phyloP scores from a whole-genome alignment of 2,797 vertebrate genomes.

The Falco naumanni region DNA sequence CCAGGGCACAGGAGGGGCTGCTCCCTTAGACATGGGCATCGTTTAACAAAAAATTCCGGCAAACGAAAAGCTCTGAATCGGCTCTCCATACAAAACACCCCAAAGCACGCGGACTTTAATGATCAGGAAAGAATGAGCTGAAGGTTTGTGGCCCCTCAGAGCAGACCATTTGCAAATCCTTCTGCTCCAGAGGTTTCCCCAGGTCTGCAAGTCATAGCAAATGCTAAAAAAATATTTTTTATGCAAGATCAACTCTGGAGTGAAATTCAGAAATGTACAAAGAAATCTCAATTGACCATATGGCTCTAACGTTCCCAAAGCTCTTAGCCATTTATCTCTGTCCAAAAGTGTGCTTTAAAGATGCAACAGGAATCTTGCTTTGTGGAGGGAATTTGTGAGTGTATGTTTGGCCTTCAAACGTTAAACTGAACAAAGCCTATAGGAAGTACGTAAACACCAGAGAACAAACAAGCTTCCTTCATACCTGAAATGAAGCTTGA shows the following conservation, averaged over 20 bases:
- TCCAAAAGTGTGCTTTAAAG: conserved; percentile 42
- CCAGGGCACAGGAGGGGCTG: background rate
- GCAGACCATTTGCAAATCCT: background rate
- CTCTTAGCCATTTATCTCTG: background rate
- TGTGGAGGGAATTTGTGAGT: background rate
- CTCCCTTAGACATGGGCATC: background rate
- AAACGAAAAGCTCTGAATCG: background rate
- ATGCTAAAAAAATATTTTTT: conserved; percentile 1
- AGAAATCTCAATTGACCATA: conserved; percentile 12
- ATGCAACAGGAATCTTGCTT: background rate
- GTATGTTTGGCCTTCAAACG: background rate
- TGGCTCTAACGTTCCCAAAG: background rate
- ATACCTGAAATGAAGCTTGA: conserved; percentile 6
- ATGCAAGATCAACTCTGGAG: conserved; percentile 22
- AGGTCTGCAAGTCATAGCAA: background rate
- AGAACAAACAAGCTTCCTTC: background rate
- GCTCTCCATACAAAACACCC: background rate
- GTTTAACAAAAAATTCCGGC: background rate
- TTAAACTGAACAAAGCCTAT: background rate
- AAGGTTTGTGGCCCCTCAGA: background rate
- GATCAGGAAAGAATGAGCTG: fast-evolving
- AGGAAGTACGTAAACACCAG: background rate
- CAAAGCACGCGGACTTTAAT: fast-evolving
- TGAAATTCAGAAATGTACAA: background rate
- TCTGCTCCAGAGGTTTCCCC: background rate